Base-by-base conservation (phyloP, 2,888 invertebrate genomes). In the Cabera pusaria region DNA sequence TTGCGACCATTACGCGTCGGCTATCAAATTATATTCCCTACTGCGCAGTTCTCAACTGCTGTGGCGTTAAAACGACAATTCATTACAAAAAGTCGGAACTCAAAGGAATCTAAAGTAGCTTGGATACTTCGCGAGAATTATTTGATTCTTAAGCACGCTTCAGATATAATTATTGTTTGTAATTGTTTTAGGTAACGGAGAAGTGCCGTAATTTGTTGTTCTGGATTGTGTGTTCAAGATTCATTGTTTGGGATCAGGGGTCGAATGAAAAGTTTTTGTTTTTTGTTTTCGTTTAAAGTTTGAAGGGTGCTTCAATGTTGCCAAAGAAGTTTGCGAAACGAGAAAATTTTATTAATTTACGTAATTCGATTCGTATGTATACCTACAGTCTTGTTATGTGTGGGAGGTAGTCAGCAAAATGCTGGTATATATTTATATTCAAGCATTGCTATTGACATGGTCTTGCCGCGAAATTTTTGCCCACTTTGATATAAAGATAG, bases 1-100 rank as follows among this genome's bases (percentile, higher is more conserved):
- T 59, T 59, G 57, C 49, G 55, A 52, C 52, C 50, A 56, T 64
- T 59, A 61, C 44, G 50, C 53, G 28, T 52, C 41, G 42, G 48
- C 55, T 56, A 57, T 63, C 60, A 64, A 59, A 60, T 60, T 59
- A 63, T 55, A 56, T 54, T 49, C 56, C 42, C 53, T 24, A 25
- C 51, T 46, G 52, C 32, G 41, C 45, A 38, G 31, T 35, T 47
- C 43, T 39, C 24, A 45, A 34, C 34, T 35, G 29, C 34, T 41
- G 35, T 34, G 41, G 25, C 35, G 43, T 32, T 44, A 46, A 45
- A 47, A 47, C 44, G 51, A 54, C 44, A 44, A 50, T 51, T 51
- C 32, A 50, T 48, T 48, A 48, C 48, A 49, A 47, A 53, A 50
- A 48, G 45, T 46, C 35, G 36, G 39, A 44, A 42, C 45, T 48